A percentile compares a stretch with the other conserved stretches of the same genome.
These are phyloP conservation scores for Thunnus thynnus DNA, from an alignment of 2,113 vertebrate genomes.

Conservation along the genomic window DNA sequence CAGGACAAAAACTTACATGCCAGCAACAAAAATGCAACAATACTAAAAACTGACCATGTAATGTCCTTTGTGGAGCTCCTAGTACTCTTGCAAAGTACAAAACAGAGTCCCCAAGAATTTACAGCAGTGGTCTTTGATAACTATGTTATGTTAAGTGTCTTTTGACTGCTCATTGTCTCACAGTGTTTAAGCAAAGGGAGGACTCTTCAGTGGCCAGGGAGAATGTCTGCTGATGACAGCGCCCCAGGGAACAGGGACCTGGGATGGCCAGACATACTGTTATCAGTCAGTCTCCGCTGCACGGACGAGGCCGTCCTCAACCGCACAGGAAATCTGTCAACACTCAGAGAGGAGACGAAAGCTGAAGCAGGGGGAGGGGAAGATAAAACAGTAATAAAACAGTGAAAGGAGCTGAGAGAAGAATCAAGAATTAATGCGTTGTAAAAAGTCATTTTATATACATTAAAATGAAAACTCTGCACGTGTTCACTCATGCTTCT, in stretches of 20 bases:
- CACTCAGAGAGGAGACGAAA: constrained; percentile 5
- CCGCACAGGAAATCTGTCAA: constrained; percentile 37
- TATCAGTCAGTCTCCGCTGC: constrained; percentile 33
- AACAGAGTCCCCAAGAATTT: not conserved
- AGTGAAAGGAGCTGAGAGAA: not conserved
- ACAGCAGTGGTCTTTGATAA: not conserved
- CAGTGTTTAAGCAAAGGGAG: not conserved
- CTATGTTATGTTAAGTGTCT: not conserved
- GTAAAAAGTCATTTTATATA: no score
- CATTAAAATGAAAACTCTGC: no score
- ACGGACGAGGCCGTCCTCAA: not conserved
- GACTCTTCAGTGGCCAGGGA: not conserved
- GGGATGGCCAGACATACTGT: constrained; percentile 12
- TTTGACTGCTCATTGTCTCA: constrained; percentile 1
- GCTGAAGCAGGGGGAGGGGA: not conserved
- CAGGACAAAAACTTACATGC: no score
- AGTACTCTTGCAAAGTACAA: no score
- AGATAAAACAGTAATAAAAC: constrained; percentile 26
- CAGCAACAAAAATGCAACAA: no score
- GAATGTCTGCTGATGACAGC: constrained; percentile 20
- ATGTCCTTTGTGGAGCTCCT: no score
- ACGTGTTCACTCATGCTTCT: no score
- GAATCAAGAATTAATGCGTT: not conserved
- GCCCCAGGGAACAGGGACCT: not conserved
- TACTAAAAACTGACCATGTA: no score